Evolutionary conservation across 2,888 invertebrate genomes (phyloP), one percentile per base, ranked within the genome.

Genomic region (Euclidia mi): DNA sequence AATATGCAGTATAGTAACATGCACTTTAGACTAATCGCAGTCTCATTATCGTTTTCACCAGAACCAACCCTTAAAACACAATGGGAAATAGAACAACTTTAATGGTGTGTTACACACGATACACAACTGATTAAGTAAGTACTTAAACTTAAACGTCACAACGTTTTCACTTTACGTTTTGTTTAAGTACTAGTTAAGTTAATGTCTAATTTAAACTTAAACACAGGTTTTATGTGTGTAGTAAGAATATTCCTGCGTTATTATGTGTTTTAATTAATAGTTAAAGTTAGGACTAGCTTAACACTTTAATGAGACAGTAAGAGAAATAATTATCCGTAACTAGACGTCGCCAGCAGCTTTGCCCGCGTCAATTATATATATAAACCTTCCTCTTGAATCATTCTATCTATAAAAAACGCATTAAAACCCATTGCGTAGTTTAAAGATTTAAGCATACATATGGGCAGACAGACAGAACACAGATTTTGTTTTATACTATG

Each of bases 41-140:
- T 25, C 20, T 3, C 2, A 25, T 0, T 3, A 2, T 53, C 32
- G 47, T 42, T 15, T 11, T 7, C 2, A 40, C 1, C 2, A 20
- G 44, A 59, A 52, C 49, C 29, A 29, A 14, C n/a, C 40, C 32
- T 47, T 40, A 52, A 60, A 14, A n/a, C 31, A 35, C 41, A 56
- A 56, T 50, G 38, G 48, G 31, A 63, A 55, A 50, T 52, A 71
- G 55, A 67, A 40, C n/a, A 64, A 64, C 57, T 68, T 49, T 41
- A 58, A 64, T 44, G 48, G 57, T 45, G 50, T 64, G 64, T 60
- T 57, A 57, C 56, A 53, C 34, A 45, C 45, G 31, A 68, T 57
- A 68, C 34, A 58, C 69, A 64, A 46, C 72, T 72, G 65, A 72
- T 64, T 68, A 60, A 53, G 59, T n/a, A n/a, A n/a, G n/a, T n/a